phyloP scores from a whole-genome alignment of 1,140 invertebrate species.

The Caenorhabditis tropicalis region DNA sequence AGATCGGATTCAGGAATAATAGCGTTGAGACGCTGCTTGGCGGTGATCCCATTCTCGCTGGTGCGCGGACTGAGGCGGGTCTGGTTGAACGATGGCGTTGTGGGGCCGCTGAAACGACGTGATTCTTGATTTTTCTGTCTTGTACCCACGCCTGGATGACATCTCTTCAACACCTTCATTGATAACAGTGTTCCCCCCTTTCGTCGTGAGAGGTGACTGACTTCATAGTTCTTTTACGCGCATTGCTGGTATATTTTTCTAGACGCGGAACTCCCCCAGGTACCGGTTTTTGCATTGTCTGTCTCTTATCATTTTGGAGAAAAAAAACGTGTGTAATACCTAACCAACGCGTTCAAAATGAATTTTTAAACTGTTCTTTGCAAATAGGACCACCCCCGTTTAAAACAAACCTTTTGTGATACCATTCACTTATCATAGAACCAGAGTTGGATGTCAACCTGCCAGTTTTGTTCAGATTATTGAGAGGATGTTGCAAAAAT shows the following conservation, averaged over 20 bases:
- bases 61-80: constrained; percentile 46
- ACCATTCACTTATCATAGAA: constrained; percentile 31
- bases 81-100: constrained; percentile 46
- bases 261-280: not conserved
- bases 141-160: not conserved
- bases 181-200: too few relatives aligned
- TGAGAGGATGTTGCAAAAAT: not conserved
- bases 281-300: constrained; percentile 7
- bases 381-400: not conserved
- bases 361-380: not conserved
- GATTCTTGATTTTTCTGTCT: not conserved
- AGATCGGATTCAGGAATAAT: constrained; percentile 67
- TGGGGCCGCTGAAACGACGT: constrained; percentile 40
- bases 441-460: not conserved
- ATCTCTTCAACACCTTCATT: not conserved
- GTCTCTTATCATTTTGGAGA: not conserved
- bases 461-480: constrained; percentile 18
- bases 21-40: constrained; percentile 63
- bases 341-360: not conserved
- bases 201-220: too few relatives aligned
- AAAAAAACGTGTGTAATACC: constrained; percentile 14
- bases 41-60: constrained; percentile 52
- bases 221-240: not conserved
- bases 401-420: not conserved
- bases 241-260: too few relatives aligned